These are phyloP conservation scores for Elaphurus davidianus DNA, from an alignment of 2,113 vertebrate genomes.

Conservation along the genomic window DNA sequence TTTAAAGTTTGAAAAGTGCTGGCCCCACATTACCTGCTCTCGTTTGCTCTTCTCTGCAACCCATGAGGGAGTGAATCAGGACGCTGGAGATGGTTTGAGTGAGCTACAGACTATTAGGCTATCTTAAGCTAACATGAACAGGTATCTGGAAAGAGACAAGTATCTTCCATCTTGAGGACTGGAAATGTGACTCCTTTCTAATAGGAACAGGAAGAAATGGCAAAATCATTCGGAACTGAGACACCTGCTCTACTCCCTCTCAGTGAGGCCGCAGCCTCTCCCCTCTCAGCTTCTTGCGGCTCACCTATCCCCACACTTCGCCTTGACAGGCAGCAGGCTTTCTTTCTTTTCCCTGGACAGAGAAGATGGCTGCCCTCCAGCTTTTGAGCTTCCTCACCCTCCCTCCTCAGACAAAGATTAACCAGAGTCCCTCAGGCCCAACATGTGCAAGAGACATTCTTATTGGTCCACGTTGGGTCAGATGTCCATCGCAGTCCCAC, in stretches of 20 bases:
- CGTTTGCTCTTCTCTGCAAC: not conserved
- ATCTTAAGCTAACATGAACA: not conserved
- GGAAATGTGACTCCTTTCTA: not conserved
- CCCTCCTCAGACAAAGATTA: not conserved
- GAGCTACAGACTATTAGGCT: not conserved
- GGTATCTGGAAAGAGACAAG: not conserved
- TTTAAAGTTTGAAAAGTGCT: not conserved
- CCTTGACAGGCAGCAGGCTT: not conserved
- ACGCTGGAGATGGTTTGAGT: not conserved
- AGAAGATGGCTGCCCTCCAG: not conserved
- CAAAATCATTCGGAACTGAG: not conserved
- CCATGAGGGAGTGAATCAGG: not conserved
- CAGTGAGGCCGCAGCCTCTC: not conserved
- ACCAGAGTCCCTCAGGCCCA: not conserved
- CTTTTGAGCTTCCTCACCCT: not conserved
- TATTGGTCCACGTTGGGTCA: not conserved
- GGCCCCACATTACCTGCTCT: not conserved
- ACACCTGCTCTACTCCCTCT: not conserved
- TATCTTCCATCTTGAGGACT: not conserved
- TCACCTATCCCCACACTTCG: not conserved
- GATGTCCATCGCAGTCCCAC: not conserved
- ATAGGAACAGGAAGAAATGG: not conserved
- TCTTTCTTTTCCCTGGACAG: not conserved
- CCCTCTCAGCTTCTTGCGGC: not conserved
- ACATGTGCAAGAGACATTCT: not conserved